Percentiles rank a stretch among this genome's conserved stretches.
Evolutionary conservation across 2,113 vertebrate species (phyloP).

Genomic region (Apistogramma diplotaenia): DNA sequence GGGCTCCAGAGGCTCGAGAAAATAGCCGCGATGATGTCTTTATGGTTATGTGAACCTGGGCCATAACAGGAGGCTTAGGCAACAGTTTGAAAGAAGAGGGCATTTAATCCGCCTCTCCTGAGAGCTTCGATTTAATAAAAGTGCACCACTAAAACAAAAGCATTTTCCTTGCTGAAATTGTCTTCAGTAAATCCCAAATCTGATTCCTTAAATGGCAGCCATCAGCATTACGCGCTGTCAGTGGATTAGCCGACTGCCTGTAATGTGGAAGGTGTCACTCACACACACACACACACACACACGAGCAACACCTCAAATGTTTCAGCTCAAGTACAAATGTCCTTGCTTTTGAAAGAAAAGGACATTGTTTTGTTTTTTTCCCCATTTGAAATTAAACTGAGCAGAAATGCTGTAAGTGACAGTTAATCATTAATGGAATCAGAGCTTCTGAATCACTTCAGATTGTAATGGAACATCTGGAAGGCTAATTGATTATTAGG

Average conservation of each 20-base stretch:
- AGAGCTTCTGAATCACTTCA: neutral
- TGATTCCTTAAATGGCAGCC: neutral
- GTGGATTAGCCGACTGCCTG: neutral
- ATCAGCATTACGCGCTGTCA: neutral
- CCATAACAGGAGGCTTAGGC: neutral
- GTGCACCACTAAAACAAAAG: neutral
- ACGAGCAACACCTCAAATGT: neutral
- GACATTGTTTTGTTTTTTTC: too few relatives aligned
- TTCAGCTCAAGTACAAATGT: neutral
- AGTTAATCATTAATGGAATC: neutral
- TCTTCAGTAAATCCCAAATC: neutral
- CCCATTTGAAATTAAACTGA: neutral
- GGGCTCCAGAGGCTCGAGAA: neutral
- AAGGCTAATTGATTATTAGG: neutral
- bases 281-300: too few relatives aligned
- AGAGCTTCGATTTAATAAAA: neutral
- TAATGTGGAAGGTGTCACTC: neutral
- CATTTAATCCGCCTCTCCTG: neutral
- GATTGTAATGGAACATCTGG: neutral
- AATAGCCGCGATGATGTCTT: neutral
- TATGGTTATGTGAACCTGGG: neutral
- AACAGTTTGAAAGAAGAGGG: neutral
- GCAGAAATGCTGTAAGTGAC: neutral
- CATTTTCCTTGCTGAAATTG: neutral
- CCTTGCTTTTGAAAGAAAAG: neutral